These are phyloP conservation scores for Dysidea cf. avara DNA, from an alignment of 37 sponge, comb jelly and placozoan genomes.

Conservation along the genomic window DNA sequence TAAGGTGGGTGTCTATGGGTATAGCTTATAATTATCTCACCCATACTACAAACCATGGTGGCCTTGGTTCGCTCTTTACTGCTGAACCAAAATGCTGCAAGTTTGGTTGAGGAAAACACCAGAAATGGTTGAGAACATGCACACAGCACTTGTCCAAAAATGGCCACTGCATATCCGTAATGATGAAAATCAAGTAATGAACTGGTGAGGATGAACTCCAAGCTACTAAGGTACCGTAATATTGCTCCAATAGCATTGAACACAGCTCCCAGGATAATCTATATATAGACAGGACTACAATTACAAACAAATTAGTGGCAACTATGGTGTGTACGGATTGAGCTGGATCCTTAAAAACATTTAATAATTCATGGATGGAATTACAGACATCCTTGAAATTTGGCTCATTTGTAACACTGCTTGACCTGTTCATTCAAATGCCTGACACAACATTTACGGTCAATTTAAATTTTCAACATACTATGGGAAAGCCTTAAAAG, in stretches of 20 bases:
- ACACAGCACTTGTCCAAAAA: constrained; percentile 53
- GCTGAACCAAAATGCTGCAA: constrained; percentile 76
- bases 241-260: constrained; percentile 57
- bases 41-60: constrained; percentile 51
- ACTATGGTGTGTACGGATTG: neutral
- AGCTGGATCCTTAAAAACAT: too few relatives aligned
- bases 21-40: constrained; percentile 32
- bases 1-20: neutral
- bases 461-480: too few relatives aligned
- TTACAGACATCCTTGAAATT: too few relatives aligned
- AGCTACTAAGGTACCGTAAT: constrained; percentile 40
- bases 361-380: too few relatives aligned
- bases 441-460: too few relatives aligned
- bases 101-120: constrained; percentile 67
- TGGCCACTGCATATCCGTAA: constrained; percentile 39
- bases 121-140: constrained; percentile 72
- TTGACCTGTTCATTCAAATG: too few relatives aligned
- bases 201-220: constrained; percentile 17
- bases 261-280: constrained; percentile 50
- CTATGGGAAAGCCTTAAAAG: too few relatives aligned
- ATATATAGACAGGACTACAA: neutral
- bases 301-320: neutral
- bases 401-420: too few relatives aligned
- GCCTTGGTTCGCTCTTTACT: constrained; percentile 51
- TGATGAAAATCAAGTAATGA: constrained; percentile 1